A percentile compares a stretch with the other conserved stretches of the same genome.
phyloP scores from a whole-genome alignment of 2,888 invertebrate genomes.

The Nephrotoma guestfalica region DNA sequence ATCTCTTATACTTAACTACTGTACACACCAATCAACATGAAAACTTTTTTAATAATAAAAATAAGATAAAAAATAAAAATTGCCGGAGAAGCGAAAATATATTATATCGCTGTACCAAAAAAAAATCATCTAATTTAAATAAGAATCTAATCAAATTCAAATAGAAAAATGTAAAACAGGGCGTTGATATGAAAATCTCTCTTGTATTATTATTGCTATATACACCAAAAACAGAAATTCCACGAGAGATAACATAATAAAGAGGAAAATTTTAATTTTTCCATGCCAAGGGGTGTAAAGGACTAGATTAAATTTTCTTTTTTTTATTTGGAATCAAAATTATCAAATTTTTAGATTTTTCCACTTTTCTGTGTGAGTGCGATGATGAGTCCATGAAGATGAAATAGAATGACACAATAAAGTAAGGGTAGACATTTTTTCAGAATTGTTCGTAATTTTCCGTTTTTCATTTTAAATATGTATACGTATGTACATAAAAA shows the following conservation, averaged over 20 bases:
- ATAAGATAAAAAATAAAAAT: not conserved
- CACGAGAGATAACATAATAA: not conserved
- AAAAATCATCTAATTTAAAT: constrained; percentile 7
- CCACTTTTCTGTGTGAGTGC: not conserved
- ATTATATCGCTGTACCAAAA: not conserved
- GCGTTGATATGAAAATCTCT: constrained; percentile 7
- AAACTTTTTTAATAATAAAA: not conserved
- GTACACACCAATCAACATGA: not conserved
- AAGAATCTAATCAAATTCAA: constrained; percentile 8
- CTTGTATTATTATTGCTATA: constrained; percentile 1
- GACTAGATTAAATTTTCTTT: not conserved
- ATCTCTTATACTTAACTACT: not conserved
- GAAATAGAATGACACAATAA: not conserved
- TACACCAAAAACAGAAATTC: not conserved
- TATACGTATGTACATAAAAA: not conserved
- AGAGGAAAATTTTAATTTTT: not conserved
- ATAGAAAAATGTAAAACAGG: constrained; percentile 7
- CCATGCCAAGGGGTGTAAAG: not conserved
- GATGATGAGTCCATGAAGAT: not conserved
- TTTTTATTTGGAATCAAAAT: not conserved
- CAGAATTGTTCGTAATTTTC: not conserved
- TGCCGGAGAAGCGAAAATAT: constrained; percentile 2
- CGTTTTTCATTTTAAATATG: not conserved
- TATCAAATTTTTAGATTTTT: not conserved
- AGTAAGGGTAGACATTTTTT: not conserved